Percentiles rank a stretch among this genome's conserved stretches.
Evolutionary conservation across 2,113 vertebrate genomes (phyloP).

Genomic region (Oceanodroma tethys): DNA sequence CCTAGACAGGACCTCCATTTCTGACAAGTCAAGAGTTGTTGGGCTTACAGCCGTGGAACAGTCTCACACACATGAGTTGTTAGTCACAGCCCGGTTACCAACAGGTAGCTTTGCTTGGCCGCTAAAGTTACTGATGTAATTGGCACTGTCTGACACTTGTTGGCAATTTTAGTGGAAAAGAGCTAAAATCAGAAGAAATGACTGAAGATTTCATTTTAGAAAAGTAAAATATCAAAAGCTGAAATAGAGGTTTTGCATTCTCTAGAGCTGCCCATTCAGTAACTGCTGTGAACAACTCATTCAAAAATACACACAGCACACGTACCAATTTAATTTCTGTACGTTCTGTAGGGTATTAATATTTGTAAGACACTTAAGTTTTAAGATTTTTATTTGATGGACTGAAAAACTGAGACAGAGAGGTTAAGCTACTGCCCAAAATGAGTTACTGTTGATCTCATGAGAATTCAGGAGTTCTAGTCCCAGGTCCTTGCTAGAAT

Average conservation of each 20-base stretch:
- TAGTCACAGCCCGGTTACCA: neutral
- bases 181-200: neutral
- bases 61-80: neutral
- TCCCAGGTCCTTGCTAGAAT: neutral
- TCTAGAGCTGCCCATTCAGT: neutral
- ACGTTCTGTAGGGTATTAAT: neutral
- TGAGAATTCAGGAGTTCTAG: neutral
- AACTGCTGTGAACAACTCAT: neutral
- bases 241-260: neutral
- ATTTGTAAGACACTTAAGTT: neutral
- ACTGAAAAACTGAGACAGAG: slow-evolving; percentile 15
- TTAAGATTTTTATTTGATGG: neutral
- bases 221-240: neutral
- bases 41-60: neutral
- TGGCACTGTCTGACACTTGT: neutral
- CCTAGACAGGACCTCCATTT: neutral
- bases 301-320: neutral
- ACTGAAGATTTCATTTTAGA: neutral
- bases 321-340: neutral
- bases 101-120: neutral
- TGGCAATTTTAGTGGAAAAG: neutral
- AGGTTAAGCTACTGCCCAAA: neutral
- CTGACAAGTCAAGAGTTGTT: neutral
- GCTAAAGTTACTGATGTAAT: neutral
- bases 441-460: neutral